A percentile compares a stretch with the other conserved stretches of the same genome.
Evolutionary conservation across 2,113 vertebrate genomes (phyloP).

Genomic region (Mustelus asterias): DNA sequence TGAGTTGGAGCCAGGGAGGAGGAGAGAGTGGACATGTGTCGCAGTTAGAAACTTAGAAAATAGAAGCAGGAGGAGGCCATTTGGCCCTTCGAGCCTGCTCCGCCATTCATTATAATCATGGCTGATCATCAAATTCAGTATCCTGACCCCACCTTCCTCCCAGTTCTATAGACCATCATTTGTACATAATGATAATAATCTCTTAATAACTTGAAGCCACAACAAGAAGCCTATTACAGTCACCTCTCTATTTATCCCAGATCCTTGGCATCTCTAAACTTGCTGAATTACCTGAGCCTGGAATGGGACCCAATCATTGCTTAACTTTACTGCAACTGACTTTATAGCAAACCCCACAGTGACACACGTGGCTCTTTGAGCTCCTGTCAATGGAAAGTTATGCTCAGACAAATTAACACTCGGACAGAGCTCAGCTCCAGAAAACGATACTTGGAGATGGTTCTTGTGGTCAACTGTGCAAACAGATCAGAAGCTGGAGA

Average conservation of each 20-base stretch:
- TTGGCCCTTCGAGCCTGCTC: no score
- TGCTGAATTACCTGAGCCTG: not conserved
- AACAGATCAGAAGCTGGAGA: not conserved
- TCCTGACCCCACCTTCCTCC: no score
- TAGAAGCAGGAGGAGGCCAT: no score
- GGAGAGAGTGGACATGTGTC: no score
- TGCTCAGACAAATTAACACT: not conserved
- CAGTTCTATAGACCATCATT: no score
- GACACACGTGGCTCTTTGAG: not conserved
- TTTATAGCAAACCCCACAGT: not conserved
- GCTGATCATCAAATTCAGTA: no score
- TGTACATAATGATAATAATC: no score
- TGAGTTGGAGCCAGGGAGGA: no score
- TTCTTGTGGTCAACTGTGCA: constrained; percentile 7
- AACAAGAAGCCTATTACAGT: no score
- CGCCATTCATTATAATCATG: no score
- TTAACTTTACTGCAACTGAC: not conserved
- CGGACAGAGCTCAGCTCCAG: not conserved
- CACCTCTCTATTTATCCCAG: not conserved
- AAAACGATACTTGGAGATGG: not conserved
- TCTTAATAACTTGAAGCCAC: no score
- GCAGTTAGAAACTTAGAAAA: no score
- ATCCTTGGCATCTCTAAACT: not conserved
- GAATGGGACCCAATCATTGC: not conserved
- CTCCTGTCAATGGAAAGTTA: not conserved